A percentile compares a stretch with the other conserved stretches of the same genome.
Evolutionary conservation across 2,113 vertebrate species (phyloP).

Genomic region (Mirza zaza): DNA sequence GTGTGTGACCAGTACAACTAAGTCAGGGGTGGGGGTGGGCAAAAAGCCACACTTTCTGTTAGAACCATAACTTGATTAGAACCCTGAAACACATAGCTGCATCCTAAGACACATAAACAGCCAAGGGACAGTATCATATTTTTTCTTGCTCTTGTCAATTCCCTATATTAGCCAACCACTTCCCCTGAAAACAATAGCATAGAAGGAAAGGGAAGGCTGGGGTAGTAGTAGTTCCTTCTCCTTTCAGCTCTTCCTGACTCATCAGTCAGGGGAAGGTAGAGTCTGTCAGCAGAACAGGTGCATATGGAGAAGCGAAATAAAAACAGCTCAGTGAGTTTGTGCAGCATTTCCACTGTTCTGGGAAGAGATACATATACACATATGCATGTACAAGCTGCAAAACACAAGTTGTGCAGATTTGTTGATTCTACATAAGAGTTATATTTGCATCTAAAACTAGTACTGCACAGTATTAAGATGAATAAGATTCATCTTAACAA

Average conservation of each 20-base stretch:
- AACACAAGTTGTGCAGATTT: neutral
- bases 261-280: neutral
- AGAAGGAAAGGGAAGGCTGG: neutral
- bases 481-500: neutral
- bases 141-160: neutral
- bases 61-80: neutral
- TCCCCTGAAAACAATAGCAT: neutral
- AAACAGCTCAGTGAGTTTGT: neutral
- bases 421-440: neutral
- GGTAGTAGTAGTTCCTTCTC: neutral
- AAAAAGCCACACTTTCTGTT: neutral
- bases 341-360: neutral
- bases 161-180: neutral
- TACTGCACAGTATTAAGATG: neutral
- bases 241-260: neutral
- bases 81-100: neutral
- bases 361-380: neutral
- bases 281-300: neutral
- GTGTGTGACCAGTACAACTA: neutral
- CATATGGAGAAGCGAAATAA: neutral
- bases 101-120: neutral
- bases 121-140: neutral
- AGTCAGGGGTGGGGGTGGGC: neutral
- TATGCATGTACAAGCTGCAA: neutral
- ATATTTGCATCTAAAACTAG: neutral